Conservation (phyloP, 2,888 invertebrate species). For the Cataglyphis cursor region DNA sequence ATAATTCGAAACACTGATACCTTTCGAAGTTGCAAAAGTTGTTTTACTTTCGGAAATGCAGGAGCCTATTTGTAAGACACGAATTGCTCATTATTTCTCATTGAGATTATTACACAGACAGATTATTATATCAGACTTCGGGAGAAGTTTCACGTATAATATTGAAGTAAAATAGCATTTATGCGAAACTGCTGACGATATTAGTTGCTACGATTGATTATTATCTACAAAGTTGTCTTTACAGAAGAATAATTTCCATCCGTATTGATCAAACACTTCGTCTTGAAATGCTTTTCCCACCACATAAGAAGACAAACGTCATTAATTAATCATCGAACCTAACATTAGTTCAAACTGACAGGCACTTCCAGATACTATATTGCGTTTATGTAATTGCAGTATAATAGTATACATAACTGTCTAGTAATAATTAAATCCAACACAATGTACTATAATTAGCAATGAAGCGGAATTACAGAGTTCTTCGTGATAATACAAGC, state of each 20-base stretch:
- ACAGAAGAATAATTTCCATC: neutral
- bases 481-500: neutral
- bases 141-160: neutral
- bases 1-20: neutral
- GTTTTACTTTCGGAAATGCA: neutral
- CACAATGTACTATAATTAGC: constrained; percentile 15
- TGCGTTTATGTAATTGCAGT: neutral
- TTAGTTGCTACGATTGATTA: neutral
- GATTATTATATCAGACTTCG: neutral
- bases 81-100: neutral
- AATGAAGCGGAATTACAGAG: neutral
- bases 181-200: neutral
- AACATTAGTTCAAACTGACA: neutral
- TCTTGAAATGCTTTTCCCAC: neutral
- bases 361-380: neutral
- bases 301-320: neutral
- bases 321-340: constrained; percentile 36
- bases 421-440: constrained; percentile 16
- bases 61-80: neutral
- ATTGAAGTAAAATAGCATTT: neutral
- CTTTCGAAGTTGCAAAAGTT: neutral
- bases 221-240: neutral
- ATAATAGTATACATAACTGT: neutral
- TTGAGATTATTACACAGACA: neutral
- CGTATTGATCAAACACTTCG: neutral